Percentiles rank a stretch among this genome's conserved stretches.
These are phyloP conservation scores for Copidosoma floridanum DNA, from an alignment of 1,140 invertebrate genomes.

Conservation along the genomic window DNA sequence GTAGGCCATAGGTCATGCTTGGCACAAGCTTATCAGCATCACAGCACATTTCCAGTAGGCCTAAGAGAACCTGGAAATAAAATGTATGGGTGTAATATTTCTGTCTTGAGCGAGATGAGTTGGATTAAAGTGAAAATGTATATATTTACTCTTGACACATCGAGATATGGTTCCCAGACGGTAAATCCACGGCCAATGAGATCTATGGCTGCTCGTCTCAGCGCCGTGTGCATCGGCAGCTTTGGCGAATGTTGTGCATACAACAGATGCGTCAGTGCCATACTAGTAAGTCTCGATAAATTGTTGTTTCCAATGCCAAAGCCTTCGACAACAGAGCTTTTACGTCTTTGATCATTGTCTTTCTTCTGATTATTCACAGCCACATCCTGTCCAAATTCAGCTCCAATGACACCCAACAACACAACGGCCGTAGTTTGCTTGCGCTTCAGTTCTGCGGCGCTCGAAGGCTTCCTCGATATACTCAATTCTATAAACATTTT, in stretches of 20 bases:
- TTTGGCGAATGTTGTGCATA: slow-evolving; percentile 78
- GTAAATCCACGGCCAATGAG: slow-evolving; percentile 94
- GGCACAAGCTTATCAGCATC: slow-evolving; percentile 91
- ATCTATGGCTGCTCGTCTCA: slow-evolving; percentile 94
- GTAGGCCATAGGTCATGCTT: slow-evolving; percentile 92
- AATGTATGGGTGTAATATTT: too few species aligned
- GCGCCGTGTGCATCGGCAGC: slow-evolving; percentile 83
- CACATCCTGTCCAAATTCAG: slow-evolving; percentile 94
- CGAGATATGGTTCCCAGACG: slow-evolving; percentile 97
- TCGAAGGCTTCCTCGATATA: slow-evolving; percentile 75
- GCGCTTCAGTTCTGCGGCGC: slow-evolving; percentile 81
- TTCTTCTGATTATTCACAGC: slow-evolving; percentile 64
- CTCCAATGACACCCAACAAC: slow-evolving; percentile 93
- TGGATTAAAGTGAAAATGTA: too few species aligned
- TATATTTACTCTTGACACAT: slow-evolving; percentile 82
- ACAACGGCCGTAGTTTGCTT: slow-evolving; percentile 98
- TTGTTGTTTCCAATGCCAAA: slow-evolving; percentile 91
- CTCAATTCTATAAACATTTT: slow-evolving; percentile 49
- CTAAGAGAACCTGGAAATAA: slow-evolving; percentile 52
- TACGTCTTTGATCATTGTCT: slow-evolving; percentile 65
- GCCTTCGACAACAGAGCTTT: slow-evolving; percentile 83
- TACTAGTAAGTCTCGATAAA: slow-evolving; percentile 85
- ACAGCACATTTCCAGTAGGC: slow-evolving; percentile 90
- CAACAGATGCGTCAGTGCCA: slow-evolving; percentile 92
- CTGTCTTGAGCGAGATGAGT: too few species aligned